phyloP scores from a whole-genome alignment of 1,140 invertebrate genomes.

The Lithobius niger region DNA sequence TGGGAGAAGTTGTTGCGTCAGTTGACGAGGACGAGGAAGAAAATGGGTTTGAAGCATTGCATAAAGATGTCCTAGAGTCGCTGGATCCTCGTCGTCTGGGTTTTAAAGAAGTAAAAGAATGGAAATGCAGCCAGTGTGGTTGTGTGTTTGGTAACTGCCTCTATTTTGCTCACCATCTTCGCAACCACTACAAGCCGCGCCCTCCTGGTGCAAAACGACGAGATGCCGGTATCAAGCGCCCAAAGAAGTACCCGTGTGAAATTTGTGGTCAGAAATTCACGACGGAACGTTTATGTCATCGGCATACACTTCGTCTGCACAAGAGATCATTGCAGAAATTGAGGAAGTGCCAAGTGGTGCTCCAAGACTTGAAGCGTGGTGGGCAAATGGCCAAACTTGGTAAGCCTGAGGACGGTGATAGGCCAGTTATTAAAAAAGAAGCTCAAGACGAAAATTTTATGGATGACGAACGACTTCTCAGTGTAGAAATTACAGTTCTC shows the following conservation, averaged over 20 bases:
- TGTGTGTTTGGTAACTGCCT: not conserved
- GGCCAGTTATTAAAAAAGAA: too few relatives aligned
- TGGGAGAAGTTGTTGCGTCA: too few relatives aligned
- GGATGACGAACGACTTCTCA: too few relatives aligned
- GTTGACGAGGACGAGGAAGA: not conserved
- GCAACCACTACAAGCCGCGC: conserved; percentile 25
- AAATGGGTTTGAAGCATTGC: not conserved
- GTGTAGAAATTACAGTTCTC: too few relatives aligned
- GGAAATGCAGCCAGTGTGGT: conserved; percentile 11
- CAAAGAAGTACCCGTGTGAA: conserved; percentile 8
- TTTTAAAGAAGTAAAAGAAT: conserved; percentile 7
- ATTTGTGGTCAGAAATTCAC: conserved; percentile 5
- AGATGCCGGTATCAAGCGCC: conserved; percentile 10
- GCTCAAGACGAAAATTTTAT: too few relatives aligned
- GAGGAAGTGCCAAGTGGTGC: not conserved
- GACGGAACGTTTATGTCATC: conserved; percentile 2
- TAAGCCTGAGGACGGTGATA: too few relatives aligned
- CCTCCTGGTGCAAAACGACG: conserved; percentile 1
- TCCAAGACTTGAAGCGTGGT: not conserved
- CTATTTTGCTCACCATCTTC: conserved; percentile 26
- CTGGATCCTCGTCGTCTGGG: conserved; percentile 3
- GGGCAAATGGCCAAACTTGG: too few relatives aligned
- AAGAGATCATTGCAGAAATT: conserved; percentile 5
- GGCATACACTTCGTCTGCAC: conserved; percentile 1
- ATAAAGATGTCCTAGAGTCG: not conserved